These are phyloP conservation scores for Hyphantria cunea DNA, from an alignment of 1,140 invertebrate species.

Conservation along the genomic window DNA sequence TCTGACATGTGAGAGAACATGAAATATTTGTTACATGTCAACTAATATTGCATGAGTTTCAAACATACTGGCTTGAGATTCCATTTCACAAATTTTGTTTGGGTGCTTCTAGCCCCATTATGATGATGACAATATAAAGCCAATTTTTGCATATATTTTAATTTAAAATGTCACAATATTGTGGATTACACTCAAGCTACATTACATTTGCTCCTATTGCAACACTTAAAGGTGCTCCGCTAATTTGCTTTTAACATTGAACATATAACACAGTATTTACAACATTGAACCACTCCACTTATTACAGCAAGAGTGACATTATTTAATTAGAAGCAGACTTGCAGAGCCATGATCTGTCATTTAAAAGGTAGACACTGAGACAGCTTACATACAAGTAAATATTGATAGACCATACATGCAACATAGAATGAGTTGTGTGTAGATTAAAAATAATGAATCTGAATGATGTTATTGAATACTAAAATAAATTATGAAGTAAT, in stretches of 20 bases:
- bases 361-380: constrained; percentile 11
- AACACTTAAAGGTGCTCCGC: constrained; percentile 12
- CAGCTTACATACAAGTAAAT: not conserved
- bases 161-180: constrained; percentile 7
- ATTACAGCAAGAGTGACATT: too few species aligned
- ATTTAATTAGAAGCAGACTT: not conserved
- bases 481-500: not conserved
- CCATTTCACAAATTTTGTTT: not conserved
- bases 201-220: constrained; percentile 14
- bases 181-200: constrained; percentile 17
- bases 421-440: constrained; percentile 1
- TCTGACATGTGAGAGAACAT: too few species aligned
- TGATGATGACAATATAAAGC: too few species aligned
- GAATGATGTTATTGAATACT: not conserved
- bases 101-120: too few species aligned
- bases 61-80: not conserved
- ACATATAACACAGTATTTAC: too few species aligned
- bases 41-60: too few species aligned
- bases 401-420: constrained; percentile 23
- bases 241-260: too few species aligned
- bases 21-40: too few species aligned
- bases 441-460: constrained; percentile 3
- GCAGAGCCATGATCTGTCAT: not conserved
- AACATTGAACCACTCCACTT: too few species aligned
- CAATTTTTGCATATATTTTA: not conserved